Evolutionary conservation across 1,140 invertebrate genomes (phyloP).

Genomic region (Drosophila ohnishii): DNA sequence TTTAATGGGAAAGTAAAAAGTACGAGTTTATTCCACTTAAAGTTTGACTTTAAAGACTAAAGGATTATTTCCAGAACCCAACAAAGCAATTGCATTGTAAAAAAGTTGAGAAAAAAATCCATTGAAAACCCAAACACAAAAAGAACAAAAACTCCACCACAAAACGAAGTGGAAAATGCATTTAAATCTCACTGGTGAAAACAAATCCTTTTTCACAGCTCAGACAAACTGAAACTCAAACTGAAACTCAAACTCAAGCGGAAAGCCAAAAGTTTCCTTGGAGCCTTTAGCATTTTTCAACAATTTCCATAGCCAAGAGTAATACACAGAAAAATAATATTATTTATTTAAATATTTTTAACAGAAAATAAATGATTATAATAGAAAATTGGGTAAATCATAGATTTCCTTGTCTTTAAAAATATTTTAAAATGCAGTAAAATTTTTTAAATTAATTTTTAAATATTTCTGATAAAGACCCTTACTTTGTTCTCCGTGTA

Average conservation of each 20-base stretch:
- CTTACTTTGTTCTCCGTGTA: not conserved
- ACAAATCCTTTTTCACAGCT: constrained; percentile 30
- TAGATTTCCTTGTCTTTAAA: too few species aligned
- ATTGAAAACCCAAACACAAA: not conserved
- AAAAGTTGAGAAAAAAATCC: constrained; percentile 4
- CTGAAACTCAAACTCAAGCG: constrained; percentile 9
- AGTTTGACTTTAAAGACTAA: not conserved
- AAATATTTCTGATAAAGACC: not conserved
- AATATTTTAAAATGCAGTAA: too few species aligned
- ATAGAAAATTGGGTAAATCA: too few species aligned
- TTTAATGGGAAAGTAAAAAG: too few species aligned
- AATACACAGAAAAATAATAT: not conserved
- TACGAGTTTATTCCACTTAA: too few species aligned
- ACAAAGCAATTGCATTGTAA: not conserved
- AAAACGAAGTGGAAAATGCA: constrained; percentile 21
- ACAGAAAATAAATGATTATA: not conserved
- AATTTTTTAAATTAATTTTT: not conserved
- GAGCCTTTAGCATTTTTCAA: constrained; percentile 17
- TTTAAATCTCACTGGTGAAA: constrained; percentile 7
- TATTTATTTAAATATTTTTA: not conserved
- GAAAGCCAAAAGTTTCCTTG: constrained; percentile 35
- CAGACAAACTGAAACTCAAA: constrained; percentile 20
- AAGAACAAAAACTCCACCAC: not conserved
- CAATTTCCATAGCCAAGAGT: constrained; percentile 3
- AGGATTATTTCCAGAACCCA: not conserved